Evolutionary conservation across 92 coral and sea anemone species (phyloP), one percentile per base, ranked within the genome.

Genomic region (Metridium senile): DNA sequence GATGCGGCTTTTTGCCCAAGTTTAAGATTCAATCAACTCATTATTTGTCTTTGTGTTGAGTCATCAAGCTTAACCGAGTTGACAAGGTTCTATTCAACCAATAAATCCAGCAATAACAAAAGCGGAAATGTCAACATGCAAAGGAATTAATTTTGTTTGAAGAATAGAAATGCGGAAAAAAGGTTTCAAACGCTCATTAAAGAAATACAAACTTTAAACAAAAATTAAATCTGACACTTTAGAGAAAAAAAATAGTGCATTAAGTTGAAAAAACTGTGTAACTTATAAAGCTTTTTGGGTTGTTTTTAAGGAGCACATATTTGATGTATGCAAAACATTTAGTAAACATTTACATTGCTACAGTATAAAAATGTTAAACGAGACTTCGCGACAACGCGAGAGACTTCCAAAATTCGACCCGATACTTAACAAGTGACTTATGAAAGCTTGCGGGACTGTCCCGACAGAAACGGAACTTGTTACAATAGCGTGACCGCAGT

Each of bases 101-200:
- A 73, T 45, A 33, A 73, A 22, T 21, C 29, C 56, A 10, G 25
- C 46, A 31, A 26, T 9, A 45, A 33, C 35, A 33, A 29, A 30
- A 73, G 26, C 78, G 78, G 67, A 73, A 73, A 73, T 73, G 78
- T 58, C 78, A 73, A 73, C 68, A 57, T 73, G 58, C 11, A 16
- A 8, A 7, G 45, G 23, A 30, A 6, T 63, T 31, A 63, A 29
- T 7, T 63, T 63, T 63, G 43, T 63, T 63, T 63, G 69, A 29
- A 28, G 33, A 61, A 26, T 18, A 22, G 26, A 9, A 54, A 39
- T 4, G 13, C 49, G 6, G 13, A 4, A 39, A 39, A 39, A 39
- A 6, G 13, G 13, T 39, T 13, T 13, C 49, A 39, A 39, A 39
- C 49, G 49, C 13, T n/a, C n/a, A n/a, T n/a, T n/a, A n/a, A n/a